Evolutionary conservation across 2,888 invertebrate genomes (phyloP).

Genomic region (Nemoura dubitans): DNA sequence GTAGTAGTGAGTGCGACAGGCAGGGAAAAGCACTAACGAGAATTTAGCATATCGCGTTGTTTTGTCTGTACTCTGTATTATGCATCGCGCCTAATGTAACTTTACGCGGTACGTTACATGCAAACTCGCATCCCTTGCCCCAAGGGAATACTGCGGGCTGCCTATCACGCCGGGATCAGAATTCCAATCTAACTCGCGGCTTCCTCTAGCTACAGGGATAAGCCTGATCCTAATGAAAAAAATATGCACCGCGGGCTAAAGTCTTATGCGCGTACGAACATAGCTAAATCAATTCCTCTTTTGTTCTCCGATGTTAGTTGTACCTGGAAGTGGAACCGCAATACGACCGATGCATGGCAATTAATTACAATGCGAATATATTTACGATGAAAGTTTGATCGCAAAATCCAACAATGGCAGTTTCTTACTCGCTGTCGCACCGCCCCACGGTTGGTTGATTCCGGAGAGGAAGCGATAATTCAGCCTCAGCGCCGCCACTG

Average conservation of each 20-base stretch:
- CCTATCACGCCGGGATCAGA: constrained; percentile 18
- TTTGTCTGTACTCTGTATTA: background rate
- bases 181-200: constrained; percentile 29
- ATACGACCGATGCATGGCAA: background rate
- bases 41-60: constrained; percentile 2
- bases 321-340: background rate
- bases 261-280: background rate
- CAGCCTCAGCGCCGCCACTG: background rate
- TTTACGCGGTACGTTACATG: background rate
- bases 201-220: constrained; percentile 7
- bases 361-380: background rate
- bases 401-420: constrained; percentile 7
- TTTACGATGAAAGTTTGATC: constrained; percentile 7
- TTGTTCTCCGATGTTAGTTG: background rate
- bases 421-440: background rate
- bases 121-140: constrained; percentile 13
- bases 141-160: background rate
- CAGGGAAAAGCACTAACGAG: background rate
- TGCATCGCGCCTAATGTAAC: constrained; percentile 4
- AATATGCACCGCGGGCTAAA: background rate
- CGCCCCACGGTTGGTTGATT: constrained; percentile 7
- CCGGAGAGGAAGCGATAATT: constrained; percentile 3
- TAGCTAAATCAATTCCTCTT: background rate
- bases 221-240: constrained; percentile 29
- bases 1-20: background rate